Percentiles rank a stretch among this genome's conserved stretches.
Evolutionary conservation across 2,113 vertebrate species (phyloP).

Genomic region (Chroicocephalus ridibundus): DNA sequence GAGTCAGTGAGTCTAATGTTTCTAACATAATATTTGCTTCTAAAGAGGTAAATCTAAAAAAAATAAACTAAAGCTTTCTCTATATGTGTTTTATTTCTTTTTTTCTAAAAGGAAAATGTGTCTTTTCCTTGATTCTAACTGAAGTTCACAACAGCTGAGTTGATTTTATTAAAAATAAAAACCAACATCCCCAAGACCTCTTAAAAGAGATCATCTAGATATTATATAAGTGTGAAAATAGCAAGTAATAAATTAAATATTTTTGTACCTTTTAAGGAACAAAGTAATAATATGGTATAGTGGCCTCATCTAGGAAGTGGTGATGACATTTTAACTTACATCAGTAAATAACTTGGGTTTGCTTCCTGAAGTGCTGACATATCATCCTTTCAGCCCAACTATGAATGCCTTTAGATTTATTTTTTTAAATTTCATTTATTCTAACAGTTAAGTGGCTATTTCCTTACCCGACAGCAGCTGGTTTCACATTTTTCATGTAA

Average conservation of each 20-base stretch:
- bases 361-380: not conserved
- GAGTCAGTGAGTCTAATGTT: not conserved
- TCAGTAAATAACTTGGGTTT: not conserved
- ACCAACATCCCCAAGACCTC: not conserved
- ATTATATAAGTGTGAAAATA: not conserved
- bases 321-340: not conserved
- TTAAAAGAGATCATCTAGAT: not conserved
- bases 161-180: not conserved
- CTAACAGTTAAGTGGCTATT: not conserved
- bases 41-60: not conserved
- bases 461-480: not conserved
- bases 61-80: not conserved
- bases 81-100: not conserved
- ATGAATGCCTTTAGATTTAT: not conserved
- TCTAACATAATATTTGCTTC: not conserved
- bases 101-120: not conserved
- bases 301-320: not conserved
- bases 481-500: not conserved
- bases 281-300: not conserved
- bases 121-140: not conserved
- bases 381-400: not conserved
- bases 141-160: not conserved
- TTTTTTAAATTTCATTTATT: not conserved
- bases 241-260: not conserved
- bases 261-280: not conserved